Evolutionary conservation across 2,113 vertebrate genomes (phyloP).

Genomic region (Rhipidura dahli): DNA sequence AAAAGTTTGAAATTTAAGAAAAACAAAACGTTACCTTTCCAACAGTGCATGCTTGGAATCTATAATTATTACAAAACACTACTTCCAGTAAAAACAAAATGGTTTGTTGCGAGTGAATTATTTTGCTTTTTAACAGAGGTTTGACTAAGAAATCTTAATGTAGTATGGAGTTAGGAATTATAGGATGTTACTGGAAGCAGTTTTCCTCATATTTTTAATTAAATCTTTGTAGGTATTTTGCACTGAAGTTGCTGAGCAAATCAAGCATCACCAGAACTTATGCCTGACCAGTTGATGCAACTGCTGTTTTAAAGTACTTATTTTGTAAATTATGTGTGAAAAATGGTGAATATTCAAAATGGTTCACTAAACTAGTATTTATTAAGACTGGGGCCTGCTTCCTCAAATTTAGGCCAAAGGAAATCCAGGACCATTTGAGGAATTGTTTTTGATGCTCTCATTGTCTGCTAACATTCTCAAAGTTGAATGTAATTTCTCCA

Average conservation of each 20-base stretch:
- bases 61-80: neutral
- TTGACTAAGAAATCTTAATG: neutral
- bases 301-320: neutral
- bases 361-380: neutral
- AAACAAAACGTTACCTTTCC: neutral
- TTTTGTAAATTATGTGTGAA: neutral
- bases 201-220: conserved; percentile 6
- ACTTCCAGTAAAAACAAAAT: neutral
- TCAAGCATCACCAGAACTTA: neutral
- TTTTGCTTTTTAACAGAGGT: neutral
- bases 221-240: neutral
- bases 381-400: neutral
- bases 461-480: neutral
- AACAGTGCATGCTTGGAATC: neutral
- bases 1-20: neutral
- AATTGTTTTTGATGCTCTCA: neutral
- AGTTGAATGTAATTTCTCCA: neutral
- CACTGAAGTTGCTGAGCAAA: neutral
- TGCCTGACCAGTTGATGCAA: neutral
- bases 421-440: neutral
- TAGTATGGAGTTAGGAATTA: neutral
- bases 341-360: neutral
- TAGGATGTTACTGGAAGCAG: neutral
- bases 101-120: neutral
- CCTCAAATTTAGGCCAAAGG: neutral